Conservation (phyloP, 2,888 invertebrate species). For the Apodemia duryi region DNA sequence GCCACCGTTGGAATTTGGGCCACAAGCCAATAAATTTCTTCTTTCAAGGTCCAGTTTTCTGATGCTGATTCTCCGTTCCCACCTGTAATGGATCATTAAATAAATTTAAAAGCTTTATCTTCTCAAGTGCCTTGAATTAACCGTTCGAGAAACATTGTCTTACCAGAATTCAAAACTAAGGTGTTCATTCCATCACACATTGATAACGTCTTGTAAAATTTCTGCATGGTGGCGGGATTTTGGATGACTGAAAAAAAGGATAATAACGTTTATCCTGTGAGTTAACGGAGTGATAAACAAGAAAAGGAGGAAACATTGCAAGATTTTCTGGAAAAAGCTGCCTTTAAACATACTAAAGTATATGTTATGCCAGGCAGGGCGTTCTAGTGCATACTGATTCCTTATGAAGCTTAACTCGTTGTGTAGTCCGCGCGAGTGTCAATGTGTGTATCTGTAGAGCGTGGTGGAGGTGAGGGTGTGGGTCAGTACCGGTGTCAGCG, state of each 20-base stretch:
- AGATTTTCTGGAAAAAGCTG: neutral
- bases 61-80: constrained; percentile 44
- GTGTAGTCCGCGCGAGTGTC: neutral
- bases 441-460: neutral
- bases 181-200: constrained; percentile 79
- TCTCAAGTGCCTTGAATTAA: neutral
- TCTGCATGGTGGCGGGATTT: constrained; percentile 89
- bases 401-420: neutral
- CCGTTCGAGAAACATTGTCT: constrained; percentile 41
- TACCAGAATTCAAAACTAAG: constrained; percentile 48
- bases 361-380: too few species aligned
- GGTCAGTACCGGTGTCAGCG: constrained; percentile 83
- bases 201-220: constrained; percentile 88
- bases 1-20: constrained; percentile 87
- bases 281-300: neutral
- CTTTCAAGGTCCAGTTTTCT: constrained; percentile 89
- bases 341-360: neutral
- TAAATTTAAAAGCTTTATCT: constrained; percentile 33
- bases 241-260: constrained; percentile 79
- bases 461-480: neutral
- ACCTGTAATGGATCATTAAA: constrained; percentile 50
- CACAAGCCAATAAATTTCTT: constrained; percentile 92
- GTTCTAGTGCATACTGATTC: too few species aligned
- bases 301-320: too few species aligned
- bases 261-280: constrained; percentile 10